Evolutionary conservation across 1,140 invertebrate genomes (phyloP), one percentile per base, ranked within the genome.

Genomic region (Calycopis cecrops): DNA sequence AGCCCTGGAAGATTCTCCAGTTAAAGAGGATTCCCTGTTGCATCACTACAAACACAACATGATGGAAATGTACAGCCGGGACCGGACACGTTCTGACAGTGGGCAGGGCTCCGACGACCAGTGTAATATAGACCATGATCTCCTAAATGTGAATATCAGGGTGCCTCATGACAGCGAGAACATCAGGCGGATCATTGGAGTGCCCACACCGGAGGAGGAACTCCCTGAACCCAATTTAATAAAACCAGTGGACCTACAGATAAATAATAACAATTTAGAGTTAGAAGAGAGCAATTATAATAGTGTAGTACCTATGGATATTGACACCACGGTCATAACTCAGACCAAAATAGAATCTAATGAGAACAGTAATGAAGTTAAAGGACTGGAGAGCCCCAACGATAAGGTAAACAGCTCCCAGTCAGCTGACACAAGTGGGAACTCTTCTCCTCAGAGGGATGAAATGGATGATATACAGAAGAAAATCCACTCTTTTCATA

Each of bases 391-490:
- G 9, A 82, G 76, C 56, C 81, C 79, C 0, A 79, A 66, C 18
- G 82, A 85, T 4, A 82, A 84, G 56, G 62, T 73, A 1, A 76
- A 81, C 51, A 83, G 80, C 58, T 79, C 79, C 7, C 79, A 87
- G 52, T 88, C 87, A 0, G 79, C 81, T 0, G 86, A 88, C 61
- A 88, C 87, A 0, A 87, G 85, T 51, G 85, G 87, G 1, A 87
- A 85, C 55, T 88, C 87, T 0, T 88, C 87, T 0, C 87, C 87
- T 4, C 76, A 87, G 48, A 67, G 81, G 0, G 89, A 91, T 60
- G 88, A 90, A 55, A 88, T 89, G 78, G 88, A 88, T 59, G 90
- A 91, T 60, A 90, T 91, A 48, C 89, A 91, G 68, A 89, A 90
- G 62, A 89, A 89, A 67, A 84, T 91, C 55, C 85, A 90, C 48